phyloP scores from a whole-genome alignment of 2,113 vertebrate genomes.

The Megalops atlanticus region DNA sequence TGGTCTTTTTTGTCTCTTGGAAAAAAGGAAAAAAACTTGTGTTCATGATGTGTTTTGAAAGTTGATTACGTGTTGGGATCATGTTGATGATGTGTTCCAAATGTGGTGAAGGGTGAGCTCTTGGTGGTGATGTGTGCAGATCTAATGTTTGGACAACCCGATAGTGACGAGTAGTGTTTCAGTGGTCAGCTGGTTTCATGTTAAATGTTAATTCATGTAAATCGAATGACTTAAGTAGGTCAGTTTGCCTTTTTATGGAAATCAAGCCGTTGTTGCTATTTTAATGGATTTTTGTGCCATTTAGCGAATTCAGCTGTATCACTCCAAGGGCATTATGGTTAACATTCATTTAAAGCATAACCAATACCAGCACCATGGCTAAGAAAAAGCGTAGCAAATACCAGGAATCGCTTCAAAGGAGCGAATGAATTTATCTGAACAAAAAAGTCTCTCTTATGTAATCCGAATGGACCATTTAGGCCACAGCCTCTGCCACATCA shows the following conservation, averaged over 20 bases:
- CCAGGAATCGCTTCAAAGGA: too few relatives aligned
- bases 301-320: neutral
- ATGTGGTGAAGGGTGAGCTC: neutral
- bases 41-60: too few relatives aligned
- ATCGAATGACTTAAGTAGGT: neutral
- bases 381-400: too few relatives aligned
- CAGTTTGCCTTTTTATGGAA: neutral
- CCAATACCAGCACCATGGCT: too few relatives aligned
- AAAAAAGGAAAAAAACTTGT: too few relatives aligned
- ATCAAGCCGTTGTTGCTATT: neutral
- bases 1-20: too few relatives aligned
- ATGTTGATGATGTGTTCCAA: neutral
- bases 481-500: too few relatives aligned
- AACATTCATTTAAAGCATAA: too few relatives aligned
- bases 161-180: neutral
- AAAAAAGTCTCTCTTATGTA: neutral
- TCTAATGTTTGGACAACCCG: neutral
- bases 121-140: neutral
- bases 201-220: neutral
- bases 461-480: too few relatives aligned
- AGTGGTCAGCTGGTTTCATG: neutral
- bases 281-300: neutral
- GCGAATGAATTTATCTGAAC: neutral
- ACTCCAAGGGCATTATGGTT: neutral
- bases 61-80: too few relatives aligned